A percentile compares a stretch with the other conserved stretches of the same genome.
Evolutionary conservation across 1,140 invertebrate species (phyloP).

Genomic region (Galendromus occidentalis): DNA sequence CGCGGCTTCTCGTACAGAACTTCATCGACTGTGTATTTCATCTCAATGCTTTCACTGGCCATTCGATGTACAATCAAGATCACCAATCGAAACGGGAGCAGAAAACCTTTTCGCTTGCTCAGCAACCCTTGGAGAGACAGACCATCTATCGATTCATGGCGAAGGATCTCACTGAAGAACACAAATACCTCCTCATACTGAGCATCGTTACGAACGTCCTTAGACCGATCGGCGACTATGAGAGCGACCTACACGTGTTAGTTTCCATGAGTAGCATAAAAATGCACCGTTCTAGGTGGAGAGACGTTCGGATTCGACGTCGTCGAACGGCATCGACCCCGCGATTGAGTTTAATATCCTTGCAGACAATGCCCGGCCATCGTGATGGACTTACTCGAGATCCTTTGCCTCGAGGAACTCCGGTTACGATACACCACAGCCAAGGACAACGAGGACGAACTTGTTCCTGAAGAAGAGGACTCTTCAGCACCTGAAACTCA

Average conservation of each 20-base stretch:
- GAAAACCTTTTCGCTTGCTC: neutral
- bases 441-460: neutral
- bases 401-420: neutral
- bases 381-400: neutral
- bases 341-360: neutral
- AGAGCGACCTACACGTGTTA: neutral
- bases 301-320: neutral
- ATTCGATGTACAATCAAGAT: constrained; percentile 2
- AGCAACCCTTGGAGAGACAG: neutral
- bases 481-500: neutral
- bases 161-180: neutral
- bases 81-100: neutral
- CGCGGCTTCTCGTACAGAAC: neutral
- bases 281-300: too few species aligned
- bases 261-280: neutral
- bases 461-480: neutral
- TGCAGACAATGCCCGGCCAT: neutral
- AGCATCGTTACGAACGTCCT: neutral
- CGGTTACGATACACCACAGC: neutral
- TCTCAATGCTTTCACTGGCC: neutral
- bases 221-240: neutral
- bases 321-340: neutral
- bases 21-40: constrained; percentile 10
- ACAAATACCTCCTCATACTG: constrained; percentile 6
- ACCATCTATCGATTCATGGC: neutral